Evolutionary conservation across 2,113 vertebrate species (phyloP), one percentile per base, ranked within the genome.

Genomic region (Paracyprichromis sp.): DNA sequence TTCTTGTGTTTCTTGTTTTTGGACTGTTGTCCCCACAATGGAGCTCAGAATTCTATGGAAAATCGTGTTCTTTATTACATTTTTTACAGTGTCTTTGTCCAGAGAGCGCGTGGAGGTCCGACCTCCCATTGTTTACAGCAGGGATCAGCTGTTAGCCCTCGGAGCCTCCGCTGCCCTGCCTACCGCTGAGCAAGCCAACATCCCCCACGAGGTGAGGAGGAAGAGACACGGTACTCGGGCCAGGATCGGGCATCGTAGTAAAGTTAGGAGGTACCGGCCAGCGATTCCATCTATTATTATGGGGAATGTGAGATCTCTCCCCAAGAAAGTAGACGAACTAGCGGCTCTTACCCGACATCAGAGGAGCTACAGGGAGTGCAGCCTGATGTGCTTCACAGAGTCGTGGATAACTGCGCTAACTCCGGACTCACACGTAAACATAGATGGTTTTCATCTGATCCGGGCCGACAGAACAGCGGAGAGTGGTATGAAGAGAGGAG

Each of bases 291-390:
- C 54, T 14, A 3, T 57, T 26, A 57, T 57, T 57, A 57, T 57
- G 54, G 54, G 54, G 21, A 56, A 56, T 56, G 21, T 56, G 54
- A 56, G 21, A 56, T 26, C 21, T 56, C 54, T 56, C 7, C 21
- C 2, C 11, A 56, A 56, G 1, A 56, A 56, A 56, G 54, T 13
- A 56, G 7, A 56, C 2, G 0, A 56, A 26, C 53, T 56, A 0
- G 53, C 4, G 1, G 53, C 53, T 2, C 53, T 56, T 56, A 26
- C 53, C 11, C 0, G 4, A 56, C 53, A 56, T 24, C 53, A 56
- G 11, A 26, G 53, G 53, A 56, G 21, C 53, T 56, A 56, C 53
- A 54, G 3, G 10, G 10, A 54, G 53, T 54, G n/a, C 53, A 54
- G 53, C 53, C 53, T 54, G n/a, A 54, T 54, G 6, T 7, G n/a